These are phyloP conservation scores for Muntiacus muntjak DNA, from an alignment of 2,113 vertebrate species.

Conservation along the genomic window DNA sequence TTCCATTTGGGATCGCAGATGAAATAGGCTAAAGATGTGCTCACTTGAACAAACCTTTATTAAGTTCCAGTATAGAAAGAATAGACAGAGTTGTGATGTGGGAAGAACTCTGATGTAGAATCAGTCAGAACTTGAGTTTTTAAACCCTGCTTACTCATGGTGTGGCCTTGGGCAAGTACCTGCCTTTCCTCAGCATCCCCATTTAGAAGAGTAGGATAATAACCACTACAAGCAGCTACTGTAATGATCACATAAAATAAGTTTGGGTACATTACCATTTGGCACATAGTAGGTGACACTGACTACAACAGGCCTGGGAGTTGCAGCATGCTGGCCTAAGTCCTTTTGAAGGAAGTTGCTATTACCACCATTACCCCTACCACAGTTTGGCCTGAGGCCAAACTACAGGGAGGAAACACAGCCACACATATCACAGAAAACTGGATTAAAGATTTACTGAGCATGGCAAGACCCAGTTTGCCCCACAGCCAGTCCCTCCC, in stretches of 20 bases:
- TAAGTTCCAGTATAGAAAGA: neutral
- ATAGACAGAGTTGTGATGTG: neutral
- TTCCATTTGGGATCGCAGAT: slow-evolving; percentile 17
- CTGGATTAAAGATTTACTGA: neutral
- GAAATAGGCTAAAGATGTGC: neutral
- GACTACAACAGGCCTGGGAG: neutral
- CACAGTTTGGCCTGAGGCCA: neutral
- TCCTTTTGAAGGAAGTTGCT: neutral
- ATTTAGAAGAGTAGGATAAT: neutral
- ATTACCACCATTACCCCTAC: neutral
- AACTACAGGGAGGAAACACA: neutral
- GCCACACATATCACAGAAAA: neutral
- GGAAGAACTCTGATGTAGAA: neutral
- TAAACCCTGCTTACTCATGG: neutral
- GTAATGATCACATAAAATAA: slow-evolving; percentile 16
- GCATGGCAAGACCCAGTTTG: neutral
- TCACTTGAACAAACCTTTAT: slow-evolving; percentile 4
- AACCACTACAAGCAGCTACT: neutral
- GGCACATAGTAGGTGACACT: neutral
- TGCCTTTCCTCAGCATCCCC: neutral
- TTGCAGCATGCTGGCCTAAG: rapidly evolving
- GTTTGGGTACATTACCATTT: neutral
- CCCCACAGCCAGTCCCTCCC: neutral
- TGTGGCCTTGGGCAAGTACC: neutral
- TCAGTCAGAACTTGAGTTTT: neutral